Base-by-base conservation (phyloP, 37 sponge, comb jelly and placozoan species). In the Chondrilla cf. caribensis region DNA sequence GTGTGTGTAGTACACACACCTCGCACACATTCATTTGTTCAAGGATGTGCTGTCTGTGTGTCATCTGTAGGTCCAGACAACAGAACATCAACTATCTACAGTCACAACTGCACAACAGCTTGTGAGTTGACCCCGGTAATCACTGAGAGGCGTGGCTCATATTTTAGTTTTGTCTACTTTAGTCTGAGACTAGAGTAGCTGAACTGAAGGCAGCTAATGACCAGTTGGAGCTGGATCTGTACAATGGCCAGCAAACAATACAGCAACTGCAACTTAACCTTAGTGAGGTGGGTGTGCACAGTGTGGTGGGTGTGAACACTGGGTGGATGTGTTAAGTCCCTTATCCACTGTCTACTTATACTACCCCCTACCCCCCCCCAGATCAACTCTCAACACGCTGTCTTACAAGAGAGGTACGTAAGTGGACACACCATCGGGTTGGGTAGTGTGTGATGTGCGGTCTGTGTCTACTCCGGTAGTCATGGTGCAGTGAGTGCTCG, bases 181-280 rank as follows among this genome's bases (percentile, higher is more conserved):
- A 92, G 83, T 32, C 58, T 9, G 70, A 51, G 24, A 58, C 58
- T 41, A 67, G 22, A 60, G 73, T 85, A 28, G 77, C 83, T 55
- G 92, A 80, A 58, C 81, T 87, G 47, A 85, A 88, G 47, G 92
- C 86, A 8, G 68, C 64, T 3, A 88, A 79, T 39, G 92, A 87
- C 31, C 92, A 92, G 83, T 81, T 92, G 39, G 92, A 92, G 64
- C 86, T 84, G 47, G 88, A 88, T 40, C 42, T 70, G 19, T 92
- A 72, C 58, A 59, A 65, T 38, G 31, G 82, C 31, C 88, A 87
- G 44, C 84, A 85, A n/a, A 28, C 43, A 43, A 72, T 92, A 29
- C 58, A 85, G 54, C 39, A 79, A 58, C 66, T 92, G 81, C 81
- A 92, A 57, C 43, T 58, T 7, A 36, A 58, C 5, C 87, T 85